These are phyloP conservation scores for Lasioglossum leucozonium DNA, from an alignment of 2,888 invertebrate genomes.

Conservation along the genomic window DNA sequence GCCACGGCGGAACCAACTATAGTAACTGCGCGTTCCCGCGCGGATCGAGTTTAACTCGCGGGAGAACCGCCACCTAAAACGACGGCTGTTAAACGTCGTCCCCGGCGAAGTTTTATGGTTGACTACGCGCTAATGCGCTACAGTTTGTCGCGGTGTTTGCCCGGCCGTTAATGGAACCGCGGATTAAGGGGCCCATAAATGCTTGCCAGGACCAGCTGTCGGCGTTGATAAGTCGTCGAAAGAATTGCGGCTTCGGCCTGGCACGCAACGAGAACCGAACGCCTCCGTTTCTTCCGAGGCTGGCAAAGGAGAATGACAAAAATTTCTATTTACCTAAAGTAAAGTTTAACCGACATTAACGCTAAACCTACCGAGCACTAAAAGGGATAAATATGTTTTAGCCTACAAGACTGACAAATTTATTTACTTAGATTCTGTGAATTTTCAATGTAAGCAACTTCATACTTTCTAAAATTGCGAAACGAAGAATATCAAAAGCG, in stretches of 20 bases:
- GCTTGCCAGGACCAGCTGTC: slow-evolving; percentile 63
- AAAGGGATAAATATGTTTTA: no score
- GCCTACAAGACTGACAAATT: no score
- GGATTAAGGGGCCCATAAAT: slow-evolving; percentile 77
- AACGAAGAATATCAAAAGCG: no score
- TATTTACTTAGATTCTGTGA: no score
- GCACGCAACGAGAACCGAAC: slow-evolving; percentile 3
- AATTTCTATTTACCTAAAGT: no score
- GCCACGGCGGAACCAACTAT: no score
- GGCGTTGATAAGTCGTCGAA: slow-evolving; percentile 45
- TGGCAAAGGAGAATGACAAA: no score
- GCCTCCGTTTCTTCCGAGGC: not conserved
- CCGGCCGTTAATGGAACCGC: slow-evolving; percentile 69
- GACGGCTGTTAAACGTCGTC: slow-evolving; percentile 62
- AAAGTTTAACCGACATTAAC: no score
- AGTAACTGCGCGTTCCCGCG: slow-evolving; percentile 9
- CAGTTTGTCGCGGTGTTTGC: slow-evolving; percentile 64
- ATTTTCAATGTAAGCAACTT: no score
- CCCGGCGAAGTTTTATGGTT: slow-evolving; percentile 64
- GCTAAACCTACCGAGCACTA: no score
- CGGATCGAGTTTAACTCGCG: slow-evolving; percentile 8
- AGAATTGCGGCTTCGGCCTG: slow-evolving; percentile 38
- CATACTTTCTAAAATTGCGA: no score
- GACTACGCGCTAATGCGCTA: slow-evolving; percentile 66
- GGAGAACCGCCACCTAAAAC: slow-evolving; percentile 49